Evolutionary conservation across 2,113 vertebrate genomes (phyloP).

Genomic region (Mus pahari): DNA sequence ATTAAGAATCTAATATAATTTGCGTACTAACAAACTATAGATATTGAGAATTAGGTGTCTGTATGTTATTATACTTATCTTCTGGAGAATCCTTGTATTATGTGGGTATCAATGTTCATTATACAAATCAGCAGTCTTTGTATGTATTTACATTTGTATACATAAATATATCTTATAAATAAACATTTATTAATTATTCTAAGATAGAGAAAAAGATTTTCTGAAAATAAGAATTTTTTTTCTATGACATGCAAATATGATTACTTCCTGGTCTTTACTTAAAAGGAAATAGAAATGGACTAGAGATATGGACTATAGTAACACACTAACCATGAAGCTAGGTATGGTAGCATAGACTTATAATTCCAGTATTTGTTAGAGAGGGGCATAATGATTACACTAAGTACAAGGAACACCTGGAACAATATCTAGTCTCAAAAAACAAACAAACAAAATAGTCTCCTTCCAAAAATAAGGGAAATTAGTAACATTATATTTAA

Average conservation of each 20-base stretch:
- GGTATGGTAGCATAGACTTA: neutral
- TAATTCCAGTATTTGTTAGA: neutral
- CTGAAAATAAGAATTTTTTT: neutral
- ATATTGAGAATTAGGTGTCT: neutral
- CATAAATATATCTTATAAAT: neutral
- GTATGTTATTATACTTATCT: neutral
- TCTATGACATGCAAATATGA: neutral
- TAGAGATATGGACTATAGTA: neutral
- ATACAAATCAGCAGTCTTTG: too few relatives aligned
- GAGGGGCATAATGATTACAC: too few relatives aligned
- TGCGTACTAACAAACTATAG: neutral
- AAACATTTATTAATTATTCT: neutral
- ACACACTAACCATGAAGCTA: too few relatives aligned
- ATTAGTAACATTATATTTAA: neutral
- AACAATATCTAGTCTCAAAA: neutral
- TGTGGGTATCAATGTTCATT: neutral
- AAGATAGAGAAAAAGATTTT: neutral
- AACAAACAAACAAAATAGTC: too few relatives aligned
- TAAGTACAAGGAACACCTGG: neutral
- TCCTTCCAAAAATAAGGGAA: neutral
- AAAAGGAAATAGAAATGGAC: neutral
- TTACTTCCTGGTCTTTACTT: neutral
- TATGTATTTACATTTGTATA: neutral
- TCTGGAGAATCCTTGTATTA: neutral
- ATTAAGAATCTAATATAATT: neutral